Evolutionary conservation across 2,113 vertebrate genomes (phyloP), one percentile per base, ranked within the genome.

Genomic region (Bujurquina vittata): DNA sequence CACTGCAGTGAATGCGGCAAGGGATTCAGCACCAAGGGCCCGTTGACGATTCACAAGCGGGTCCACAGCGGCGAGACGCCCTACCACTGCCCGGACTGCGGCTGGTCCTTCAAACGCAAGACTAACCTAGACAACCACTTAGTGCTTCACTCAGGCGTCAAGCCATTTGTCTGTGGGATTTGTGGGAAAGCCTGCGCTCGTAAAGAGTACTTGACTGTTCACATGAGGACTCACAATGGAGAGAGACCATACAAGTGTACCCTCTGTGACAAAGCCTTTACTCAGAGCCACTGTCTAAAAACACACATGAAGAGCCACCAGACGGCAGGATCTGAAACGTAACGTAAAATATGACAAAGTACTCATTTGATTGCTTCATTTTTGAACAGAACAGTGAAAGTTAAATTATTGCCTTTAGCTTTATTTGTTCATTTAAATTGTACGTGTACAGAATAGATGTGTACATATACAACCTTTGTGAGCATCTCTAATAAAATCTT

Each of bases 141-240:
- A 49, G 83, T 77, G 0, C 65, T 90, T 3, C 92, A 93, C 43
- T 91, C 90, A 0, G 92, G 91, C 4, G 22, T 65, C 37, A 92
- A 90, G 29, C 87, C 90, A 0, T 91, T 87, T 11, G 74, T 91
- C 0, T 93, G 92, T 0, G 80, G 73, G 7, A 77, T 89, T 8
- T 93, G 92, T 3, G 92, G 92, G 29, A 93, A 92, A 15, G 84
- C 86, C 2, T 93, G 91, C 1, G 91, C 92, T 3, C 90, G 92
- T 0, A 92, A 91, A 46, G 63, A 84, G 0, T 87, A 93, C 79
- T 9, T 93, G 76, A 92, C 80, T 0, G 87, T 92, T 3, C 91
- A 93, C 87, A 92, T 93, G 92, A 88, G 92, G 80, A 93, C 91
- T 0, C 92, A 93, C 87, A 93, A 83, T 8, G 91, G 91, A 2